phyloP scores from a whole-genome alignment of 2,888 invertebrate species.

The Stegana nigrithorax region DNA sequence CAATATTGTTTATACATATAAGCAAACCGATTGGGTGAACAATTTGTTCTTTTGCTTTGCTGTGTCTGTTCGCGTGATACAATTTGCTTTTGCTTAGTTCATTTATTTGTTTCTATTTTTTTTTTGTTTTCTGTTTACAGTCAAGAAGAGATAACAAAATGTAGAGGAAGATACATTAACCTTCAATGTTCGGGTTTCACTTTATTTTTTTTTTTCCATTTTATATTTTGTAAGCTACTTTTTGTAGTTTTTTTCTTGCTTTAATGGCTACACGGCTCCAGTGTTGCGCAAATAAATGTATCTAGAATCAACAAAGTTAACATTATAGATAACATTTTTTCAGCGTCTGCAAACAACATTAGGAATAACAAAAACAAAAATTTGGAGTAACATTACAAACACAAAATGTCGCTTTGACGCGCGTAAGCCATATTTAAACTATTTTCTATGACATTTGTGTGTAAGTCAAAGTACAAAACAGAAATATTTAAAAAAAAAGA shows the following conservation, averaged over 20 bases:
- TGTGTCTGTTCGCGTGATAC: not conserved
- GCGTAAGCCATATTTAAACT: conserved; percentile 1
- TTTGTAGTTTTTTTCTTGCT: not conserved
- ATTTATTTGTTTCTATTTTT: not conserved
- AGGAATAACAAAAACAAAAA: not conserved
- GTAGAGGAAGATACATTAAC: conserved; percentile 12
- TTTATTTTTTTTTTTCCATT: not conserved
- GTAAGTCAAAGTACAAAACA: no score
- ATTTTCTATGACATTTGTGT: not conserved
- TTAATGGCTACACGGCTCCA: not conserved
- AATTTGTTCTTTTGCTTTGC: not conserved
- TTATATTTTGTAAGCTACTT: no score
- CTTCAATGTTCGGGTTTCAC: not conserved
- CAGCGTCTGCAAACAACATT: conserved; percentile 1
- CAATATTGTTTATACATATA: not conserved
- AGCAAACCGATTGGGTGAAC: not conserved
- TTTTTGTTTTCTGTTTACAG: not conserved
- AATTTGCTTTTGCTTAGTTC: not conserved
- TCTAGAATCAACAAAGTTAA: conserved; percentile 60
- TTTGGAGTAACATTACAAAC: not conserved
- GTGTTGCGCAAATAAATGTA: conserved; percentile 34
- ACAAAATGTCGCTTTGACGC: not conserved
- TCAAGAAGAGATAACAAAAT: not conserved
- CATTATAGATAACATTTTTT: conserved; percentile 41
- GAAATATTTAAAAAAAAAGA: no score